These are phyloP conservation scores for Drosophila bunnanda DNA, from an alignment of 2,888 invertebrate genomes.

Conservation along the genomic window DNA sequence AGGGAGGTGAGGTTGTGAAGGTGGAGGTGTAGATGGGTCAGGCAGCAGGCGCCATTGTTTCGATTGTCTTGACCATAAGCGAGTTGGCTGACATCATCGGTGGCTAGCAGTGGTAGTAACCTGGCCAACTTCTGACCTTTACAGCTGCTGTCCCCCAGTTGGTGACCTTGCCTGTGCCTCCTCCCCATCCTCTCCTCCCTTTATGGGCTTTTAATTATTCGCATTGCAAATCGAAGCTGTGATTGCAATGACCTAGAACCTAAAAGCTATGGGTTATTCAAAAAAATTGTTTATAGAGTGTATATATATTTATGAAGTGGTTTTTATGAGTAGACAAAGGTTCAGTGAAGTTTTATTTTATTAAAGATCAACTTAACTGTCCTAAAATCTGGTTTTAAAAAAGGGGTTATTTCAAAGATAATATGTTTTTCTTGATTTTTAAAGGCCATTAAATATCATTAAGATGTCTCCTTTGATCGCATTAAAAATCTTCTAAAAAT, in stretches of 20 bases:
- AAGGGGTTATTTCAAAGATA: neutral
- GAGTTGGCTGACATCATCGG: constrained; percentile 48
- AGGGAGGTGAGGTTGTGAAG: neutral
- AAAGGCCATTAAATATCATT: neutral
- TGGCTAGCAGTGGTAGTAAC: constrained; percentile 14
- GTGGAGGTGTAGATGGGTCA: constrained; percentile 13
- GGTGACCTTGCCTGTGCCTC: constrained; percentile 49
- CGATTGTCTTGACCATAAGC: constrained; percentile 49
- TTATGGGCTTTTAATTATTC: constrained; percentile 60
- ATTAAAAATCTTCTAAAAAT: neutral
- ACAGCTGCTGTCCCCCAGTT: constrained; percentile 31
- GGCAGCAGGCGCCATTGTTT: constrained; percentile 59
- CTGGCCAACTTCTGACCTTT: constrained; percentile 63
- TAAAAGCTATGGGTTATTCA: neutral
- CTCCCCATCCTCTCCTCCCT: constrained; percentile 49
- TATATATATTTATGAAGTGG: neutral
- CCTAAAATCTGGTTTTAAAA: neutral
- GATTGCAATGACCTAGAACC: constrained; percentile 29
- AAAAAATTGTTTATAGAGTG: constrained; percentile 1
- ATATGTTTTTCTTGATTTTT: neutral
- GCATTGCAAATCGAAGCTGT: constrained; percentile 11
- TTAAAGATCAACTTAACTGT: neutral
- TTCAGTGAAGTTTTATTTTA: neutral
- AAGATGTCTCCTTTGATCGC: neutral
- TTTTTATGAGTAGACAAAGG: constrained; percentile 1